Evolutionary conservation across 2,888 invertebrate species (phyloP).

Genomic region (Tanypteryx hageni): DNA sequence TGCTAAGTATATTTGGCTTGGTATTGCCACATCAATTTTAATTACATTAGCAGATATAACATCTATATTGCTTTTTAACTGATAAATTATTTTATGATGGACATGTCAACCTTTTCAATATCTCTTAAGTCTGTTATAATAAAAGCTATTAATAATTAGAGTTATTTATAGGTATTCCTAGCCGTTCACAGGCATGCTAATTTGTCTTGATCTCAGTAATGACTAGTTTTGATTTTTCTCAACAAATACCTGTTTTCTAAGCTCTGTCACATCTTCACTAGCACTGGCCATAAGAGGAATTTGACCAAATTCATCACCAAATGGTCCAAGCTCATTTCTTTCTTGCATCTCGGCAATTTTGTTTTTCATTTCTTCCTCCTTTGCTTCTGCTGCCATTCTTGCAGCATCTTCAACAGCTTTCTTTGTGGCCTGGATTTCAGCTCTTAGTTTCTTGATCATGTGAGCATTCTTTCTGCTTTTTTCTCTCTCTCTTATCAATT

Average conservation of each 20-base stretch:
- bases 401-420: constrained; percentile 56
- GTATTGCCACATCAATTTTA: too few species aligned
- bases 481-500: constrained; percentile 50
- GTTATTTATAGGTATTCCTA: too few species aligned
- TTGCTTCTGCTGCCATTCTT: constrained; percentile 55
- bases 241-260: constrained; percentile 54
- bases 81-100: too few species aligned
- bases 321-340: constrained; percentile 41
- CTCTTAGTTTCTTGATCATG: constrained; percentile 49
- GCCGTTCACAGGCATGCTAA: too few species aligned
- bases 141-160: too few species aligned
- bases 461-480: constrained; percentile 55
- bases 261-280: constrained; percentile 54
- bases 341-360: constrained; percentile 55
- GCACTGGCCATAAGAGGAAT: constrained; percentile 21
- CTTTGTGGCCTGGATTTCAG: constrained; percentile 40
- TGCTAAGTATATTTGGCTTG: too few species aligned
- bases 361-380: constrained; percentile 57
- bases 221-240: too few species aligned
- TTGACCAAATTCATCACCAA: constrained; percentile 47
- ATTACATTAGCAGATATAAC: too few species aligned
- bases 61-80: too few species aligned
- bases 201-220: too few species aligned
- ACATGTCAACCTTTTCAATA: too few species aligned
- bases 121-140: too few species aligned